Evolutionary conservation across 2,113 vertebrate genomes (phyloP), one percentile per base, ranked within the genome.

Genomic region (Misgurnus mizolepis): DNA sequence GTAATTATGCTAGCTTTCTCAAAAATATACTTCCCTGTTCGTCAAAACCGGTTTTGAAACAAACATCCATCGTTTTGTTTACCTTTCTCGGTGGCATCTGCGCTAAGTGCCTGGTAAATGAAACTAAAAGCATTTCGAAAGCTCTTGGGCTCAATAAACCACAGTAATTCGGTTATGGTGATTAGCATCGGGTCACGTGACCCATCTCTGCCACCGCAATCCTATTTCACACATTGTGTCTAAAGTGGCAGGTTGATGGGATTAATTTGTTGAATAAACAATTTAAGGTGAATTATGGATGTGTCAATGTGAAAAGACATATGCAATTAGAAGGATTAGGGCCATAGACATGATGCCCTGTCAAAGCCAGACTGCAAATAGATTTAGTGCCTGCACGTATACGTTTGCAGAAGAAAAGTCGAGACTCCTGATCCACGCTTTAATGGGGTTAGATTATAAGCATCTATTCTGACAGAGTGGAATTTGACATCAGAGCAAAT

Each of bases 181-280:
- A 75, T 75, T 75, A 64, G 43, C 60, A 75, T 49, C 58, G 3
- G 58, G 60, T 64, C 73, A 75, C 58, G 47, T 64, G 73, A 39
- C 73, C 58, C 58, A 64, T 75, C 22, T 74, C 22, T 75, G 60
- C 58, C 43, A 6, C 17, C 1, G 10, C 73, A 50, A 62, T 75
- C 73, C 58, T 75, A 75, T 75, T 75, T 75, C 60, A 75, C 43
- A 74, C 71, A 56, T 39, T 61, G n/a, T 27, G 11, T 62, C 73
- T 64, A 27, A 75, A 64, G 73, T 75, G 73, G 73, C 73, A 75
- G 73, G 73, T 75, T 75, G 58, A 75, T 75, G 41, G 73, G 58
- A 75, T 61, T 64, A 39, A 75, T 75, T 77, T 77, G 34, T 66
- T 53, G 34, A 50, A 77, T 66, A 66, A 77, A 77, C 62, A 77